Percentiles rank a stretch among this genome's conserved stretches.
These are phyloP conservation scores for Oscheius sp. DNA, from an alignment of 2,888 invertebrate species.

Conservation along the genomic window DNA sequence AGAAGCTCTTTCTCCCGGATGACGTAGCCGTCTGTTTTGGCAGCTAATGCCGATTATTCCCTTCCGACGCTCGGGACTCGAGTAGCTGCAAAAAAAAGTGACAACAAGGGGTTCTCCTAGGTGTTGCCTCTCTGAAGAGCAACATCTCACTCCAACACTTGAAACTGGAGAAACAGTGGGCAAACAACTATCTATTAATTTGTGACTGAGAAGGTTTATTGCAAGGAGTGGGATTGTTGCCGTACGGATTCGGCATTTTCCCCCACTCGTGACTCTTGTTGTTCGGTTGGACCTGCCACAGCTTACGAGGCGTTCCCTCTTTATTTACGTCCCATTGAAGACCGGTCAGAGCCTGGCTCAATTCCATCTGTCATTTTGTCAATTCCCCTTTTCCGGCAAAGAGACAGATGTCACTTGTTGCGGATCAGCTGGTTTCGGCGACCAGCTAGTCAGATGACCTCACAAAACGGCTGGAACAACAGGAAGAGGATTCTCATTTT, in stretches of 20 bases:
- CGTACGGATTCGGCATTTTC: constrained; percentile 9
- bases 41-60: neutral
- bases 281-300: constrained; percentile 5
- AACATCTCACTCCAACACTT: neutral
- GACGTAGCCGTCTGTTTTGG: neutral
- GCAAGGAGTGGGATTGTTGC: neutral
- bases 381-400: neutral
- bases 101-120: too few species aligned
- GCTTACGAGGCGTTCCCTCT: constrained; percentile 4
- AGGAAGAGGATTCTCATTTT: neutral
- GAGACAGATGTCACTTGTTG: too few species aligned
- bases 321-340: constrained; percentile 15
- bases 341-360: neutral
- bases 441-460: too few species aligned
- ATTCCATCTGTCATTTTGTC: neutral
- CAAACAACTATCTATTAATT: too few species aligned
- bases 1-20: neutral
- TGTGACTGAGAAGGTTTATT: neutral
- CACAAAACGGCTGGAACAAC: too few species aligned
- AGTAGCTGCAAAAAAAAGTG: too few species aligned
- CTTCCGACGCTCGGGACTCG: neutral
- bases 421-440: too few species aligned
- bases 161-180: neutral
- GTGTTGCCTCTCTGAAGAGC: too few species aligned
- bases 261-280: constrained; percentile 31